These are phyloP conservation scores for Clunio marinus DNA, from an alignment of 2,888 invertebrate species.

Conservation along the genomic window DNA sequence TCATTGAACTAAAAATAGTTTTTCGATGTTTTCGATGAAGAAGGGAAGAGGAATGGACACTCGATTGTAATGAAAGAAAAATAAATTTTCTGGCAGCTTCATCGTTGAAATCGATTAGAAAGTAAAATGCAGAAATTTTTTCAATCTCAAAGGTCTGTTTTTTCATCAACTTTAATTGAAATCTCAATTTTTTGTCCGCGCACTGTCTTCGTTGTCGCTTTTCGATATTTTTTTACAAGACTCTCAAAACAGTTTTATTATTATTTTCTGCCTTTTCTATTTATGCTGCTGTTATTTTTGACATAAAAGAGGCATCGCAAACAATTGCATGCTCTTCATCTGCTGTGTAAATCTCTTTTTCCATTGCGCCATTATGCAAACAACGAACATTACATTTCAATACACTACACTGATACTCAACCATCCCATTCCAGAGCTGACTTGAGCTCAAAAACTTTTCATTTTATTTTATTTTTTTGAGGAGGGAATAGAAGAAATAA, in stretches of 20 bases:
- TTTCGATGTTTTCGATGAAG: background rate
- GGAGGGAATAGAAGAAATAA: constrained; percentile 13
- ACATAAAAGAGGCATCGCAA: constrained; percentile 4
- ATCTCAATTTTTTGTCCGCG: background rate
- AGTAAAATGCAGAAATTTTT: constrained; percentile 34
- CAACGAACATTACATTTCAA: background rate
- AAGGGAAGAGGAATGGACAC: background rate
- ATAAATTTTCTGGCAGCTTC: constrained; percentile 4
- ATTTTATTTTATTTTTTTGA: no score
- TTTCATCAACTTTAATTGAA: constrained; percentile 12
- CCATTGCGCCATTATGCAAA: constrained; percentile 3
- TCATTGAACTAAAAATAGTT: constrained; percentile 29
- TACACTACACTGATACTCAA: no score
- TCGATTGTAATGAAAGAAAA: constrained; percentile 1
- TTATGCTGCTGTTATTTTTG: no score
- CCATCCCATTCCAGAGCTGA: constrained; percentile 9
- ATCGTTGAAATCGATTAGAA: constrained; percentile 19
- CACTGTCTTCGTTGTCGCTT: constrained; percentile 15
- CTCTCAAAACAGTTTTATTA: constrained; percentile 4
- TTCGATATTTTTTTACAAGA: constrained; percentile 7
- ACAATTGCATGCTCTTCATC: constrained; percentile 11
- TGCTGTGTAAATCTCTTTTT: constrained; percentile 9
- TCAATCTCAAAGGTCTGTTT: constrained; percentile 14
- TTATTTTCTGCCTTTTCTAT: no score
- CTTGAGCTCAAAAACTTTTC: no score